phyloP scores from a whole-genome alignment of 2,888 invertebrate genomes.

The Tachina lurida region DNA sequence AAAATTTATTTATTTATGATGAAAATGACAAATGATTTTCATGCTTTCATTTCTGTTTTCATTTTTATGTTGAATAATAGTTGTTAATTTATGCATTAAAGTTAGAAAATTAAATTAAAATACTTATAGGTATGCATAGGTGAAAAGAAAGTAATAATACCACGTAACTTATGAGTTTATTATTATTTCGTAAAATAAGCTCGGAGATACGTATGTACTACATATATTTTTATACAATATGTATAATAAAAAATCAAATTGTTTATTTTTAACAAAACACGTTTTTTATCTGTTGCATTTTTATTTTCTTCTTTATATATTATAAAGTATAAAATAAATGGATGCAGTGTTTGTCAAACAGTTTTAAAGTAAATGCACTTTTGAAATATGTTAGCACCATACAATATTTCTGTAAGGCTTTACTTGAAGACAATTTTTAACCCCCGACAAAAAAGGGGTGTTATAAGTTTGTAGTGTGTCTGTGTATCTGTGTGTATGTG shows the following conservation, averaged over 20 bases:
- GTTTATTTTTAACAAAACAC: slow-evolving; percentile 46
- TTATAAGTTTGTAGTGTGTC: too few relatives aligned
- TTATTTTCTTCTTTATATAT: not conserved
- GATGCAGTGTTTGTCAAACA: not conserved
- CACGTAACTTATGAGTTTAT: slow-evolving; percentile 49
- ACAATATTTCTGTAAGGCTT: too few relatives aligned
- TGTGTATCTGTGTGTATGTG: too few relatives aligned
- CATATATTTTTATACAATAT: not conserved
- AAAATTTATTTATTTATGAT: not conserved
- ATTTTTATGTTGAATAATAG: slow-evolving; percentile 39
- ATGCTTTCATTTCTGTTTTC: not conserved
- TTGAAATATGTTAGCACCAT: too few relatives aligned
- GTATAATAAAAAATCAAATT: slow-evolving; percentile 30
- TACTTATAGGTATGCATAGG: not conserved
- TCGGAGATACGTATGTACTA: not conserved
- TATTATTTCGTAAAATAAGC: slow-evolving; percentile 20
- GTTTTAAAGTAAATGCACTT: not conserved
- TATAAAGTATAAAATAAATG: slow-evolving; percentile 15
- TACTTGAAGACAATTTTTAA: too few relatives aligned
- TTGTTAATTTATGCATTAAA: slow-evolving; percentile 50
- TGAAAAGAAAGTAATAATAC: slow-evolving; percentile 1
- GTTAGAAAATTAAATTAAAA: slow-evolving; percentile 3
- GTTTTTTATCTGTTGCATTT: slow-evolving; percentile 15
- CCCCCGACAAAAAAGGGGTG: too few relatives aligned
- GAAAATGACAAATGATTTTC: not conserved